Base-by-base conservation (phyloP, 2,888 invertebrate genomes). In the Matsumyia berberina region DNA sequence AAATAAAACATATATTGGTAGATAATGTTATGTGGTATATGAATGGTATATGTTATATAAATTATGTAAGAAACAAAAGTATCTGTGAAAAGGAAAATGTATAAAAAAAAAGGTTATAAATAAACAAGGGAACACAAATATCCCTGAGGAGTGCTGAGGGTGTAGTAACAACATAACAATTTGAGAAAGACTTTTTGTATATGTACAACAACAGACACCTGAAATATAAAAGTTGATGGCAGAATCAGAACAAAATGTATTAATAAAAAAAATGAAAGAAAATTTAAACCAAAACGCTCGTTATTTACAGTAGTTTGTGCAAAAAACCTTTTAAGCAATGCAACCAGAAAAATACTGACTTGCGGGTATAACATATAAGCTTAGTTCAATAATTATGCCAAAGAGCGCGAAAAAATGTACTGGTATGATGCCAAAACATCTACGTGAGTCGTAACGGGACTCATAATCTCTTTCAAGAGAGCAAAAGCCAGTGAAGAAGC, bases 1-100 rank as follows among this genome's bases (percentile, higher is more conserved):
- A 86, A 87, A 88, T 67, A 85, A 83, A 86, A 88, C 74, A 87
- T 33, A 62, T 67, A 62, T 60, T 86, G 51, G 57, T 83, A 58
- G 66, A 17, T 39, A 19, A 76, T 78, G 49, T 67, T 46, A 17
- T 46, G 76, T 82, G 62, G 67, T 58, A 24, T 67, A 49, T 73
- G 73, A 44, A 3, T 35, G 51, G 62, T 42, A 24, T 55, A 60
- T 57, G 42, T 69, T 57, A 58, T 70, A 66, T 67, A 29, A 35
- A 66, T 46, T 51, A 53, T 66, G 62, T 64, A 60, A 79, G 57
- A 85, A 70, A 85, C 37, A 79, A 60, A 37, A 66, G 46, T 73
- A 77, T 72, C 82, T 77, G 82, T 82, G 82, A 19, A 77, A 46
- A 72, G 66, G 67, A 58, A 69, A 78, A 70, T 64, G 62, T 70